A percentile compares a stretch with the other conserved stretches of the same genome.
phyloP scores from a whole-genome alignment of 2,888 invertebrate species.

The Tachystola acroxantha region DNA sequence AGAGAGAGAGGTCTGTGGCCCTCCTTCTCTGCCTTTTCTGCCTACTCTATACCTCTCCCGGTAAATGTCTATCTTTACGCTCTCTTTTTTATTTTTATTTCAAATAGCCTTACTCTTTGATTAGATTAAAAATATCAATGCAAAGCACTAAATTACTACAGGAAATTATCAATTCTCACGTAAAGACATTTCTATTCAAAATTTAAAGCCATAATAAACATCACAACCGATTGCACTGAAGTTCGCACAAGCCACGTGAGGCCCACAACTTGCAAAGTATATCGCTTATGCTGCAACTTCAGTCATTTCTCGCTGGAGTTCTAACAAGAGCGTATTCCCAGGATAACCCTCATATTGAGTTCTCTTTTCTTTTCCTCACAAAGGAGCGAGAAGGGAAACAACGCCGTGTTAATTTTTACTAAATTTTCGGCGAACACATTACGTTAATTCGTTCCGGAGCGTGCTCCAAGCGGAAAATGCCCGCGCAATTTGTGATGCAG shows the following conservation, averaged over 20 bases:
- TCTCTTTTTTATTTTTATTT: too few species aligned
- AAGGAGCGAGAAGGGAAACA: conserved; percentile 17
- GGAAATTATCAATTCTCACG: too few species aligned
- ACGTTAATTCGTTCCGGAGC: conserved; percentile 43
- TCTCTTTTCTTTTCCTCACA: conserved; percentile 13
- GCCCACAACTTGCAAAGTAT: conserved; percentile 30
- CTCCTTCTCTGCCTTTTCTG: too few species aligned
- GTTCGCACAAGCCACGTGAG: conserved; percentile 29
- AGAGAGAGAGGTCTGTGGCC: too few species aligned
- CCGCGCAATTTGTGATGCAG: too few species aligned
- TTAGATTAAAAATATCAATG: too few species aligned
- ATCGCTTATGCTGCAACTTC: conserved; percentile 16
- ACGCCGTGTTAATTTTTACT: conserved; percentile 37
- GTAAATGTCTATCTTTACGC: too few species aligned
- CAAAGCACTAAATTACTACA: too few species aligned
- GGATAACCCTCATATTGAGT: background rate
- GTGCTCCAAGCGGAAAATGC: conserved; percentile 25
- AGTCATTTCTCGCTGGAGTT: conserved; percentile 8
- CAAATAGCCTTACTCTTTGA: too few species aligned
- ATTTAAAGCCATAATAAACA: conserved; percentile 45
- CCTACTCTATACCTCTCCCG: too few species aligned
- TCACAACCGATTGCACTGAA: conserved; percentile 37
- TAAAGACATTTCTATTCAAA: conserved; percentile 21
- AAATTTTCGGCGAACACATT: conserved; percentile 43
- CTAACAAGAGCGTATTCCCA: background rate